A percentile compares a stretch with the other conserved stretches of the same genome.
phyloP scores from a whole-genome alignment of 2,113 vertebrate genomes.

The Rhodinocichla rosea region DNA sequence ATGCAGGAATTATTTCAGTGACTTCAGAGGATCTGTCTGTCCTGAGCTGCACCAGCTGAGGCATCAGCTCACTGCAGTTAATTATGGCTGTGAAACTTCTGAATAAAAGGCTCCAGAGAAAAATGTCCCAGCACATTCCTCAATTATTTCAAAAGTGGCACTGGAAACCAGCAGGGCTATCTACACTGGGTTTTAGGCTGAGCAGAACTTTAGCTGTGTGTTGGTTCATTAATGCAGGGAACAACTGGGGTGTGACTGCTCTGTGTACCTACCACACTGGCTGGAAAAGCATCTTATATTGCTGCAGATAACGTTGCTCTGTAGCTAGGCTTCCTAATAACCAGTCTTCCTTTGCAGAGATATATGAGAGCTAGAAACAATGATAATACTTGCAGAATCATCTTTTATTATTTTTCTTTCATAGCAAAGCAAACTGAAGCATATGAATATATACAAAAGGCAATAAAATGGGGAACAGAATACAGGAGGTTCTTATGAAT shows the following conservation, averaged over 20 bases:
- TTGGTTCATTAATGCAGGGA: neutral
- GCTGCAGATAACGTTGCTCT: neutral
- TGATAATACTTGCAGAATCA: neutral
- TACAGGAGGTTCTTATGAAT: neutral
- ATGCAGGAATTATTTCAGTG: neutral
- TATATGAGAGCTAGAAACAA: constrained; percentile 8
- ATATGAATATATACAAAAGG: neutral
- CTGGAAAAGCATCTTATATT: neutral
- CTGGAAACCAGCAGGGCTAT: neutral
- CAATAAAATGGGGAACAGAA: neutral
- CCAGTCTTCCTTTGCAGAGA: neutral
- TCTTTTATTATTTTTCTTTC: neutral
- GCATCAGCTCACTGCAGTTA: neutral
- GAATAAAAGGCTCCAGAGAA: neutral
- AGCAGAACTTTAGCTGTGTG: neutral
- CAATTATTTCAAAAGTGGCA: neutral
- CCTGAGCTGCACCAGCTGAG: neutral
- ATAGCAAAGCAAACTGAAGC: constrained; percentile 7
- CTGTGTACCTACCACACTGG: neutral
- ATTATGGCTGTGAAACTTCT: neutral
- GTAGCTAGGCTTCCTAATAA: neutral
- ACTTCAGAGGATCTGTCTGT: neutral
- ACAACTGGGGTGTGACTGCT: neutral
- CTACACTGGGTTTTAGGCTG: neutral
- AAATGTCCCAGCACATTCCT: neutral